Percentiles rank a stretch among this genome's conserved stretches.
These are phyloP conservation scores for Callinectes sapidus DNA, from an alignment of 2,888 invertebrate species.

Conservation along the genomic window DNA sequence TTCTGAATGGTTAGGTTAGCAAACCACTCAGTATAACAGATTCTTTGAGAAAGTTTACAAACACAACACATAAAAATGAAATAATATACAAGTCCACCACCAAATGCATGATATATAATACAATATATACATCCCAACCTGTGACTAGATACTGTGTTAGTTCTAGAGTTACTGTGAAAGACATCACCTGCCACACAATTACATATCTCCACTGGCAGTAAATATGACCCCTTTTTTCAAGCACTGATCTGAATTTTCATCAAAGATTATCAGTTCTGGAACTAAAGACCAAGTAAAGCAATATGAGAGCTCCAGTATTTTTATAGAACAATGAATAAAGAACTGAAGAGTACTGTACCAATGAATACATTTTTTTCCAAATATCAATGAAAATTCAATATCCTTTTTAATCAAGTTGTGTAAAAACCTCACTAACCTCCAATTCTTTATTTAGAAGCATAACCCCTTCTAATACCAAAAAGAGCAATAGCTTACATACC, in stretches of 20 bases:
- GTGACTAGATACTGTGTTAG: conserved; percentile 64
- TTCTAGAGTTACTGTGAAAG: conserved; percentile 58
- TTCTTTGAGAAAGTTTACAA: neutral
- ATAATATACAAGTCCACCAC: conserved; percentile 39
- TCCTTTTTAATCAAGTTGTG: neutral
- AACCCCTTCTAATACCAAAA: neutral
- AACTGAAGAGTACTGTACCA: neutral
- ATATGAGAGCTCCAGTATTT: neutral
- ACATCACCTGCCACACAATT: conserved; percentile 44
- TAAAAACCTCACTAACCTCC: neutral
- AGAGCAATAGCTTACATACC: too few species aligned
- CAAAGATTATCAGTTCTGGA: conserved; percentile 38
- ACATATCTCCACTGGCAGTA: conserved; percentile 30
- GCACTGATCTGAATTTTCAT: conserved; percentile 50
- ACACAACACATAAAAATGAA: conserved; percentile 14
- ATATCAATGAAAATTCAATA: neutral
- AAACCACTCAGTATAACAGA: neutral
- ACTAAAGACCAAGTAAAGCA: neutral
- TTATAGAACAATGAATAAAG: neutral
- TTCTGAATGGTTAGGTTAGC: neutral
- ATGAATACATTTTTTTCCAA: neutral
- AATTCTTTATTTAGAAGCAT: neutral
- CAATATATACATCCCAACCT: conserved; percentile 62
- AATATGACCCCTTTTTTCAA: conserved; percentile 12
- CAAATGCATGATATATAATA: conserved; percentile 40